Conservation (phyloP, 1,140 invertebrate species). For the Drosophila willistoni region DNA sequence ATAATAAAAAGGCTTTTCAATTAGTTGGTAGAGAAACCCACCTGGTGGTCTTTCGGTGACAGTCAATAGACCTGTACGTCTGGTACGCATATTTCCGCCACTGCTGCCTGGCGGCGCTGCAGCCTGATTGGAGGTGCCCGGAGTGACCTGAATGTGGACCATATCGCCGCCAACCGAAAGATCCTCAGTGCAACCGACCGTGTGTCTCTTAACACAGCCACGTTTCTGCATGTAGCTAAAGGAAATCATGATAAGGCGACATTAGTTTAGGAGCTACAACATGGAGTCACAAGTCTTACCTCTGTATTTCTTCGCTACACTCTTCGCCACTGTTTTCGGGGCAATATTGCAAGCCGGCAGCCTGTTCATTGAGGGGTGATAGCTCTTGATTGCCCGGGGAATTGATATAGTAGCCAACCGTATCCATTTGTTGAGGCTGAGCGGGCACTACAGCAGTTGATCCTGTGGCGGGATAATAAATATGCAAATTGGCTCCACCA, state of each 20-base stretch:
- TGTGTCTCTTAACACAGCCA: slow-evolving; percentile 87
- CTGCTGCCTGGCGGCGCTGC: slow-evolving; percentile 43
- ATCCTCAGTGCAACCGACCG: slow-evolving; percentile 83
- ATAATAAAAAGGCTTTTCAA: not conserved
- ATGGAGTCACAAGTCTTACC: slow-evolving; percentile 27
- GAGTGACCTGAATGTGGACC: slow-evolving; percentile 68
- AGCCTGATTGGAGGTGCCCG: slow-evolving; percentile 35
- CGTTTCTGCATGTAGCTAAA: slow-evolving; percentile 89
- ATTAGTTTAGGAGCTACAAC: not conserved
- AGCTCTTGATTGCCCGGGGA: slow-evolving; percentile 52
- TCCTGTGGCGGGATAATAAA: slow-evolving; percentile 86
- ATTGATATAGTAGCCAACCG: slow-evolving; percentile 66
- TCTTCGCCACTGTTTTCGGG: slow-evolving; percentile 64
- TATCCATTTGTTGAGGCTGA: slow-evolving; percentile 59
- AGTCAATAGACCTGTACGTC: slow-evolving; percentile 90
- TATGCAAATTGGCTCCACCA: slow-evolving; percentile 96
- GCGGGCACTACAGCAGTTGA: slow-evolving; percentile 28
- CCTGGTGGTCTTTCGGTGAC: slow-evolving; percentile 94
- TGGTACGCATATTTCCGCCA: slow-evolving; percentile 86
- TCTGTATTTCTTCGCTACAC: slow-evolving; percentile 80
- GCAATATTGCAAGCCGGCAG: slow-evolving; percentile 44
- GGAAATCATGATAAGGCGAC: not conserved
- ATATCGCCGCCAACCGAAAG: slow-evolving; percentile 82
- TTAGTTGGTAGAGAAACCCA: slow-evolving; percentile 78
- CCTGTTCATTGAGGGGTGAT: slow-evolving; percentile 58